phyloP scores from a whole-genome alignment of 1,140 invertebrate species.

The Bathynomus jamesi region DNA sequence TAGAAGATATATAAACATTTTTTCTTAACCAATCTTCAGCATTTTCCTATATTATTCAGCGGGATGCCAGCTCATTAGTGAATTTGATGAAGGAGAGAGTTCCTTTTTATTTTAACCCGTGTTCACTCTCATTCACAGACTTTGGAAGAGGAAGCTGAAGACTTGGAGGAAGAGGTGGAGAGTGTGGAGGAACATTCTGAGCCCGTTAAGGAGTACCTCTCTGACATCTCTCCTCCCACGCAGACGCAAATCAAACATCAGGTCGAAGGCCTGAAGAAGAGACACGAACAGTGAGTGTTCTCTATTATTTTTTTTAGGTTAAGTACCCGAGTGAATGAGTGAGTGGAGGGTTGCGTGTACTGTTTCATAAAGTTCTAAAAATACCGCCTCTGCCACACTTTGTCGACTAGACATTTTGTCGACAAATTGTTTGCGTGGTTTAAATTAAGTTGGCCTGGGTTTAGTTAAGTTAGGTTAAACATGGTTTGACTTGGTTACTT shows the following conservation, averaged over 20 bases:
- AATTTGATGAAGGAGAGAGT: too few relatives aligned
- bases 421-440: too few relatives aligned
- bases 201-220: constrained; percentile 54
- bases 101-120: too few relatives aligned
- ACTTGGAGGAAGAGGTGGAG: constrained; percentile 47
- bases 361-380: not conserved
- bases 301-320: not conserved
- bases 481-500: too few relatives aligned
- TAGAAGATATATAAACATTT: too few relatives aligned
- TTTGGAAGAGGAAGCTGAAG: constrained; percentile 53
- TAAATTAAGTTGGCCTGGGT: too few relatives aligned
- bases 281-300: constrained; percentile 56
- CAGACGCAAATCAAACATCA: constrained; percentile 51
- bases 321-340: not conserved
- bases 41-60: too few relatives aligned
- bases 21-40: too few relatives aligned
- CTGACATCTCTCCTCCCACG: constrained; percentile 51
- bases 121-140: constrained; percentile 9
- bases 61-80: too few relatives aligned
- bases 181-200: constrained; percentile 50
- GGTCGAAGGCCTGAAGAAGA: constrained; percentile 51
- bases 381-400: too few relatives aligned
- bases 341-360: not conserved
- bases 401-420: too few relatives aligned
- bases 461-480: too few relatives aligned